A percentile compares a stretch with the other conserved stretches of the same genome.
Conservation (phyloP, 2,888 invertebrate genomes). For the Seira musarum region DNA sequence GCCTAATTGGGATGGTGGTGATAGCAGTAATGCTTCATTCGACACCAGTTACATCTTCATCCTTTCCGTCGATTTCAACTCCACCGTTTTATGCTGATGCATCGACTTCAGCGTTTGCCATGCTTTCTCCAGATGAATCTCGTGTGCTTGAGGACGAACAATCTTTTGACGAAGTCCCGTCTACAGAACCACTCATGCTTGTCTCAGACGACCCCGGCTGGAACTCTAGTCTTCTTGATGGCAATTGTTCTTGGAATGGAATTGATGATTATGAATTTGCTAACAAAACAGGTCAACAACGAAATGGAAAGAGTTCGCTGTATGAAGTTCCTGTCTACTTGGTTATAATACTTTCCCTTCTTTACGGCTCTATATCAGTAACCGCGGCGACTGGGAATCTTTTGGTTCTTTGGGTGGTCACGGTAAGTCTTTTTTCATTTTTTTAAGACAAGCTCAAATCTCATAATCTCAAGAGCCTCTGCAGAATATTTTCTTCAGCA, state of each 20-base stretch:
- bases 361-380: constrained; percentile 87
- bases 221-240: background rate
- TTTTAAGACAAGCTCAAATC: no score
- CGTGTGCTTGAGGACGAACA: no score
- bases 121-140: no score
- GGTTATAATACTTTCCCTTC: constrained; percentile 82
- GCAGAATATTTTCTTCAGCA: no score
- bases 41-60: no score
- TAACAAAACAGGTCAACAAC: constrained; percentile 26
- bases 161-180: no score
- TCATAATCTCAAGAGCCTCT: no score
- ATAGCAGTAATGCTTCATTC: no score
- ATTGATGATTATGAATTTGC: constrained; percentile 2
- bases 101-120: no score
- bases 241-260: constrained; percentile 12
- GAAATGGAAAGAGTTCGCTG: constrained; percentile 71
- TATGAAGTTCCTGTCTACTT: constrained; percentile 84
- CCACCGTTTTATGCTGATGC: no score
- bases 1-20: no score
- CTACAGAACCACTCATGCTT: background rate
- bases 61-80: no score
- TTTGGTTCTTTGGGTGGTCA: constrained; percentile 88
- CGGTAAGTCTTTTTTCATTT: constrained; percentile 77
- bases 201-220: constrained; percentile 31
- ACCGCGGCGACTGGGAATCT: constrained; percentile 87